A percentile compares a stretch with the other conserved stretches of the same genome.
Evolutionary conservation across 2,888 invertebrate genomes (phyloP).

Genomic region (Drosophila suboccidentalis): DNA sequence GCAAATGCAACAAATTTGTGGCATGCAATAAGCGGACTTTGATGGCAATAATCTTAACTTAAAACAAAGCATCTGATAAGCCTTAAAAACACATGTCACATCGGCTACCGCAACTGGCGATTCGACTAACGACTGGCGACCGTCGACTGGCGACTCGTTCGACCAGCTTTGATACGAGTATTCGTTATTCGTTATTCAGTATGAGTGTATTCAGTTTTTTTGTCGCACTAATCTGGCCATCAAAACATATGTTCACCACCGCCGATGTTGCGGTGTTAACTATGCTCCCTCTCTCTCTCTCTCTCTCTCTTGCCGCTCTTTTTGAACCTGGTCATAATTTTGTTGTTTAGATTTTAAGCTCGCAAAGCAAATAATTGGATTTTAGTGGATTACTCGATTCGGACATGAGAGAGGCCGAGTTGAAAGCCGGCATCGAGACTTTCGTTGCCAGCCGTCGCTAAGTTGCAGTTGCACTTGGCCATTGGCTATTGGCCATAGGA

Average conservation of each 20-base stretch:
- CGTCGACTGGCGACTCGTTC: background rate
- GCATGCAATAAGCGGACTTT: constrained; percentile 38
- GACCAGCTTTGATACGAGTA: constrained; percentile 25
- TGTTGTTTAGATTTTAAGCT: constrained; percentile 66
- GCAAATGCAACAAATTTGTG: constrained; percentile 37
- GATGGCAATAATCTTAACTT: constrained; percentile 44
- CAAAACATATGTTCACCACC: constrained; percentile 68
- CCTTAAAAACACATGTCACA: constrained; percentile 62
- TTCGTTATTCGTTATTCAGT: constrained; percentile 1
- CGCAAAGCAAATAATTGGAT: constrained; percentile 67
- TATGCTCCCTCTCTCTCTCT: background rate
- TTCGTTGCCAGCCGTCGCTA: constrained; percentile 7
- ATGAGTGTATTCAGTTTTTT: constrained; percentile 39
- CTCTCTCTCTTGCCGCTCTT: background rate
- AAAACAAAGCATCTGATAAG: constrained; percentile 58
- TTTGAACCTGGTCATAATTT: constrained; percentile 61
- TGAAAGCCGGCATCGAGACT: background rate
- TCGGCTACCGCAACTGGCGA: constrained; percentile 18
- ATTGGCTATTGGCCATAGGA: background rate
- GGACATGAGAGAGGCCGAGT: constrained; percentile 12
- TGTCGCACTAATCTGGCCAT: constrained; percentile 60
- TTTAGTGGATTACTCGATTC: constrained; percentile 56
- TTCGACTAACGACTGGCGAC: background rate
- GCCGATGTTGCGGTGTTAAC: constrained; percentile 44
- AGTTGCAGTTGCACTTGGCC: constrained; percentile 33